These are phyloP conservation scores for Hippocampus comes DNA, from an alignment of 2,113 vertebrate species.

Conservation along the genomic window DNA sequence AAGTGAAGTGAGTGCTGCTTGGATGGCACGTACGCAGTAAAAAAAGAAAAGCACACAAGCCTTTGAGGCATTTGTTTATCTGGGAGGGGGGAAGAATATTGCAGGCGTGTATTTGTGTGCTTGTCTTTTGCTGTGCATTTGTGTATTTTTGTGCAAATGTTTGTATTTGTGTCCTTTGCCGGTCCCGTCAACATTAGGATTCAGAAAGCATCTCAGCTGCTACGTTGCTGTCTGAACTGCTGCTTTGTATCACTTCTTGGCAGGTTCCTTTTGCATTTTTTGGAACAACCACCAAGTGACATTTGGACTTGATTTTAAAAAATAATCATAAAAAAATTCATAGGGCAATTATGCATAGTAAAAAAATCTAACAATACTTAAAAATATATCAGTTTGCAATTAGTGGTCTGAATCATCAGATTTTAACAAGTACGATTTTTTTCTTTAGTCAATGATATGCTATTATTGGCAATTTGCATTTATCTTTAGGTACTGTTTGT, in stretches of 20 bases:
- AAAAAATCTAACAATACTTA: too few species aligned
- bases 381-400: too few species aligned
- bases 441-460: too few species aligned
- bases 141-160: slow-evolving; percentile 12
- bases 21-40: not conserved
- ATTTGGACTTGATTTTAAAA: not conserved
- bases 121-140: slow-evolving; percentile 1
- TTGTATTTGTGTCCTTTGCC: slow-evolving; percentile 9
- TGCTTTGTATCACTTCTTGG: slow-evolving; percentile 19
- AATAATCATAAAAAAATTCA: too few species aligned
- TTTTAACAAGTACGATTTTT: too few species aligned
- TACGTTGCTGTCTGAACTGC: slow-evolving; percentile 11
- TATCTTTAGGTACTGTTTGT: not conserved
- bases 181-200: not conserved
- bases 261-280: slow-evolving; percentile 1
- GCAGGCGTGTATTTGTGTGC: slow-evolving; percentile 12
- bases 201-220: slow-evolving; percentile 2
- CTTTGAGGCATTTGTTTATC: slow-evolving; percentile 12
- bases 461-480: too few species aligned
- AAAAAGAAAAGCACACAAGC: not conserved
- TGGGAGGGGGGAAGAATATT: not conserved
- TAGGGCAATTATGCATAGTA: too few species aligned
- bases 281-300: not conserved
- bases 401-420: too few species aligned
- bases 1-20: slow-evolving; percentile 1